phyloP scores from a whole-genome alignment of 2,888 invertebrate genomes.

The Acleris cristana region DNA sequence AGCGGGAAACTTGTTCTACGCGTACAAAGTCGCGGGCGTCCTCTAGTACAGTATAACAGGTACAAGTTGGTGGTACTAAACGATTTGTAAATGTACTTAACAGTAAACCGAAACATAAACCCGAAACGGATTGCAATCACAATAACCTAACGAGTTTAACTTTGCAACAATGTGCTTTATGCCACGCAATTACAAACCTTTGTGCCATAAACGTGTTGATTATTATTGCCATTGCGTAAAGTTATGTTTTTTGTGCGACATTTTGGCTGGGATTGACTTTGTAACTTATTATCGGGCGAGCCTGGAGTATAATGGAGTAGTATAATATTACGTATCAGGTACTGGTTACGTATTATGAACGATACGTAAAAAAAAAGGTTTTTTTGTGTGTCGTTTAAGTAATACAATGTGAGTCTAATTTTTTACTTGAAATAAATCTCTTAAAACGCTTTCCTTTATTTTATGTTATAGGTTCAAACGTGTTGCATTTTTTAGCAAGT shows the following conservation, averaged over 20 bases:
- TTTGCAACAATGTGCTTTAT: slow-evolving; percentile 30
- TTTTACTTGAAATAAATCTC: too few relatives aligned
- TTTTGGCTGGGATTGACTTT: slow-evolving; percentile 13
- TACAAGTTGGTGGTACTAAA: not conserved
- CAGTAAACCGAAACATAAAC: not conserved
- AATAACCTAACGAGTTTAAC: slow-evolving; percentile 20
- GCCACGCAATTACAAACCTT: slow-evolving; percentile 18
- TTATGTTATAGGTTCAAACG: too few relatives aligned
- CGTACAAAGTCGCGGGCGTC: too few relatives aligned
- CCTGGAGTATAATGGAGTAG: not conserved
- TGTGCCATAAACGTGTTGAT: slow-evolving; percentile 15
- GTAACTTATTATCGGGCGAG: slow-evolving; percentile 18
- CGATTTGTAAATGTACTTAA: not conserved
- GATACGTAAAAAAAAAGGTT: too few relatives aligned
- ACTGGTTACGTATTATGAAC: not conserved
- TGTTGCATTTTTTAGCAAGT: too few relatives aligned
- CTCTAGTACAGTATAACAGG: too few relatives aligned
- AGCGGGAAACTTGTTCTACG: too few relatives aligned
- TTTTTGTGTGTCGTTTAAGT: too few relatives aligned
- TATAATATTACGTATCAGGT: not conserved
- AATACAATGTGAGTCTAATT: too few relatives aligned
- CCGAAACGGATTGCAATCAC: slow-evolving; percentile 10
- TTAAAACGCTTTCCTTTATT: too few relatives aligned
- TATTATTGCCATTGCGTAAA: slow-evolving; percentile 2
- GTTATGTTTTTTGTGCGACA: slow-evolving; percentile 7